phyloP scores from a whole-genome alignment of 2,113 vertebrate genomes.

The Hystrix brachyura region DNA sequence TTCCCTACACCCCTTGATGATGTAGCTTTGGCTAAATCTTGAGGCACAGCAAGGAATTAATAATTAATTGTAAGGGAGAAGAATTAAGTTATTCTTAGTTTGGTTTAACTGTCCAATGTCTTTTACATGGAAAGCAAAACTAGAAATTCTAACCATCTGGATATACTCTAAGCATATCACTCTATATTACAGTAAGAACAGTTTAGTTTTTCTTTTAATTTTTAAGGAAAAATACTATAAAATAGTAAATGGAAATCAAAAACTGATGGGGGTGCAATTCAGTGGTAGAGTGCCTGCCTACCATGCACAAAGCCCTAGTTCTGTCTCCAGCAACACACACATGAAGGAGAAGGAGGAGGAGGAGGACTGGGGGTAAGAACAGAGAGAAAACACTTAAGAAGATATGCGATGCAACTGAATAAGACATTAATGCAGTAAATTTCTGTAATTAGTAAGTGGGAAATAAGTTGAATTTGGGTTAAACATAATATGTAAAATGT shows the following conservation, averaged over 20 bases:
- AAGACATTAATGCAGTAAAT: background rate
- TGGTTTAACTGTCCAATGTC: background rate
- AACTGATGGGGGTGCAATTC: rapidly evolving
- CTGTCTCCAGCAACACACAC: background rate
- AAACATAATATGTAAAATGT: background rate
- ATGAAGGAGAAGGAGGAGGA: background rate
- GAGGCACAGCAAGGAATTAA: background rate
- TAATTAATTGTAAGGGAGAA: background rate
- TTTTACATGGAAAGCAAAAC: background rate
- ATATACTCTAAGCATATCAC: background rate
- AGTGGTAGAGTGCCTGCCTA: background rate
- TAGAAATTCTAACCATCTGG: background rate
- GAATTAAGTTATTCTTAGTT: background rate
- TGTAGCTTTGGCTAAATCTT: background rate
- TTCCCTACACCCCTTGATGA: background rate
- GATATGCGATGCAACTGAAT: background rate
- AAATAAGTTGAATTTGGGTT: background rate
- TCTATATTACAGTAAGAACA: background rate
- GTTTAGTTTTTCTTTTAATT: background rate
- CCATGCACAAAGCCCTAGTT: rapidly evolving
- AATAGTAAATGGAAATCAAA: background rate
- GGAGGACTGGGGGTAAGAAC: no score
- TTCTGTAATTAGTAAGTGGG: background rate
- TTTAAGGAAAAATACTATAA: background rate
- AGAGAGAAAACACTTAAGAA: background rate